These are phyloP conservation scores for Actenoides lindsayi DNA, from an alignment of 2,113 vertebrate species.

Conservation along the genomic window DNA sequence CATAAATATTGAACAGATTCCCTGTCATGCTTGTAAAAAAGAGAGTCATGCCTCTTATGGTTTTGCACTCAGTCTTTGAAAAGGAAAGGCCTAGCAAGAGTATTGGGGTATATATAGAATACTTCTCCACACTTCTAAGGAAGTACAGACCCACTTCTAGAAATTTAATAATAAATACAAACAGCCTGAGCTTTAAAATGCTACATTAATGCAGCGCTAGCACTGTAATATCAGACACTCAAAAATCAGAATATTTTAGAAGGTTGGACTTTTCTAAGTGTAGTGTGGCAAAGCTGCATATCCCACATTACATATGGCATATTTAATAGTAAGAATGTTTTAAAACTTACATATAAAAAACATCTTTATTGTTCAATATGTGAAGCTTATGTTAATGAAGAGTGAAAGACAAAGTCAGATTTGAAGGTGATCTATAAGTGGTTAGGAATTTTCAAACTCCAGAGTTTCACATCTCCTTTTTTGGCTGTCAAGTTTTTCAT, in stretches of 20 bases:
- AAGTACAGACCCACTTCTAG: not conserved
- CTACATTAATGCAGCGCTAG: conserved; percentile 22
- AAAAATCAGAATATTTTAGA: conserved; percentile 32
- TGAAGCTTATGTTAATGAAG: not conserved
- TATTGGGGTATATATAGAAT: conserved; percentile 21
- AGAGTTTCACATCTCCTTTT: not conserved
- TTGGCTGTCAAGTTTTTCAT: not conserved
- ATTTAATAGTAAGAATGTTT: not conserved
- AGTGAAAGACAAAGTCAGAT: not conserved
- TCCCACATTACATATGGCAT: not conserved
- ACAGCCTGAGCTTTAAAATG: conserved; percentile 14
- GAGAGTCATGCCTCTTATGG: not conserved
- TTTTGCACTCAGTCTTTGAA: conserved; percentile 24
- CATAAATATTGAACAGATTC: conserved; percentile 64
- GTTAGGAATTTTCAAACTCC: not conserved
- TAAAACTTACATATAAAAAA: conserved; percentile 10
- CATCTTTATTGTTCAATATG: not conserved
- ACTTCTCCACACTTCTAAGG: conserved; percentile 6
- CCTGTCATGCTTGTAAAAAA: not conserved
- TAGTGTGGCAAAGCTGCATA: not conserved
- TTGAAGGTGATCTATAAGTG: not conserved
- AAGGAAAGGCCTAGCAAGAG: not conserved
- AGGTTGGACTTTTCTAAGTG: not conserved
- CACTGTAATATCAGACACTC: not conserved
- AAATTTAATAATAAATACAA: conserved; percentile 53